Evolutionary conservation across 2,888 invertebrate species (phyloP).

Genomic region (Napeogenes sylphis): DNA sequence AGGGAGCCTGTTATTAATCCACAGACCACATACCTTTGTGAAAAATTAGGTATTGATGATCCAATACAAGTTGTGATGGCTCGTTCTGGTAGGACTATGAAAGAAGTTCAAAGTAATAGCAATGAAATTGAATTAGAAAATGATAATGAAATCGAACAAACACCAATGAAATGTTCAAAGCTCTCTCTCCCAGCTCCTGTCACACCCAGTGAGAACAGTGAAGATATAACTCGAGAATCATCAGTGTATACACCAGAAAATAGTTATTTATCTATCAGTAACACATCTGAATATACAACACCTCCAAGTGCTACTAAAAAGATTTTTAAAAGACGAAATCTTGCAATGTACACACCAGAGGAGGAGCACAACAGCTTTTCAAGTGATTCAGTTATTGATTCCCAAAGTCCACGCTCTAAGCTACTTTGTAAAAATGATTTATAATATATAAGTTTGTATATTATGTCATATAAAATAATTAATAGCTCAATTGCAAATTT

Average conservation of each 20-base stretch:
- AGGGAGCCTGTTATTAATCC: conserved; percentile 79
- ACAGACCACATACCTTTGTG: conserved; percentile 83
- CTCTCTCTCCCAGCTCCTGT: conserved; percentile 61
- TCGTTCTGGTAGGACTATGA: conserved; percentile 66
- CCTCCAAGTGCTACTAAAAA: conserved; percentile 54
- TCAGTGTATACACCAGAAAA: conserved; percentile 37
- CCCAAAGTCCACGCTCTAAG: conserved; percentile 51
- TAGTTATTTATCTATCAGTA: conserved; percentile 41
- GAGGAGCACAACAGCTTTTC: conserved; percentile 44
- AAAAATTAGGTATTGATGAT: conserved; percentile 86
- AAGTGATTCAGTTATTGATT: conserved; percentile 42
- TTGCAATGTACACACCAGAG: conserved; percentile 62
- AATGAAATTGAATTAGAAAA: conserved; percentile 20
- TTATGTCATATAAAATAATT: conserved; percentile 9
- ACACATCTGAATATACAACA: conserved; percentile 47
- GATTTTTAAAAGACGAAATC: conserved; percentile 65
- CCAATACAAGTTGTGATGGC: conserved; percentile 82
- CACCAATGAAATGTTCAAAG: conserved; percentile 54
- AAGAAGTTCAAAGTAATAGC: conserved; percentile 31
- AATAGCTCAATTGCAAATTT: conserved; percentile 11
- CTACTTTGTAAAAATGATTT: conserved; percentile 36
- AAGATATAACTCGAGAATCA: conserved; percentile 40
- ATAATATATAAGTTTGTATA: conserved; percentile 13
- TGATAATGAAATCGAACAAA: conserved; percentile 29
- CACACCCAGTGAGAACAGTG: conserved; percentile 51